Evolutionary conservation across 2,113 vertebrate species (phyloP), one percentile per base, ranked within the genome.

Genomic region (Serilophus lunatus): DNA sequence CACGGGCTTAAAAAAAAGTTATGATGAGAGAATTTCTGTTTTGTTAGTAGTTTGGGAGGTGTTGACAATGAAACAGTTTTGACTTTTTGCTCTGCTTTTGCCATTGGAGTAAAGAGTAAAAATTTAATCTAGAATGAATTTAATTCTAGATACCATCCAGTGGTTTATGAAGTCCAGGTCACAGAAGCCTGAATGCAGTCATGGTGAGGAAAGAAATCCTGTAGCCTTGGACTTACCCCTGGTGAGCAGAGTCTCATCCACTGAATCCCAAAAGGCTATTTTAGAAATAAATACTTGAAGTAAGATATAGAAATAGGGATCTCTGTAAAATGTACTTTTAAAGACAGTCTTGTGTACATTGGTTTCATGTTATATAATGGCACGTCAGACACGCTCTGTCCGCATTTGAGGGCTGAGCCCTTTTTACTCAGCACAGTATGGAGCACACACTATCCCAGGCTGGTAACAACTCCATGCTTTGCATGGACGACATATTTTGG

Each of bases 291-390:
- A 68, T 78, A 13, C n/a, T 95, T 81, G 53, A 82, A 84, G 72
- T 40, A 63, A 86, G 79, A 79, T 31, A 45, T 9, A 86, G 80
- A 93, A 91, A 84, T 69, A 40, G 20, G 18, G 61, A 88, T 88
- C 77, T 71, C 76, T 83, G 76, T 86, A 94, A 96, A 95, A 92
- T 33, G 12, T 50, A 45, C 28, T 83, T 92, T 76, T 54, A 88
- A 95, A 96, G 69, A 57, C 6, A 6, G 31, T n/a, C 61, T 93
- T 94, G 68, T 96, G 42, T 90, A 94, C 92, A 90, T 64, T 75
- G 93, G 92, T 96, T 95, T 97, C 95, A 93, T 94, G 83, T 96
- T 96, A 92, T 96, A 91, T 96, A 90, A 95, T 75, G 90, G 86
- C 65, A 96, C 86, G 82, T 90, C 80, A 93, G 90, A 86, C 83